phyloP scores from a whole-genome alignment of 2,888 invertebrate genomes.

The Hydrotaea cyrtoneurina region DNA sequence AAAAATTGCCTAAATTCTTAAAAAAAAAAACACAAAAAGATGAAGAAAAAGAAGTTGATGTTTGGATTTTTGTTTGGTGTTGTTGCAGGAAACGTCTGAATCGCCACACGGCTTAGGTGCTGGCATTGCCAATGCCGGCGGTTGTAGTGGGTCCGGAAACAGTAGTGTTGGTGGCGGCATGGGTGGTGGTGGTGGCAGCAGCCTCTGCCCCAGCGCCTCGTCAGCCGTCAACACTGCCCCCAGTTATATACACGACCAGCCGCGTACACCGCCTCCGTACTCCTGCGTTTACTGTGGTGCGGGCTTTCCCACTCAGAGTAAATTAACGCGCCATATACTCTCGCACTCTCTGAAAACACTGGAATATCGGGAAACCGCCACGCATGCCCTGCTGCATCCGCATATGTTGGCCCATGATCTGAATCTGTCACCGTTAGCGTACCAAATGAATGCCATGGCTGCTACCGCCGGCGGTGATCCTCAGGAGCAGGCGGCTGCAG shows the following conservation, averaged over 20 bases:
- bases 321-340: slow-evolving; percentile 93
- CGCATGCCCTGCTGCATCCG: slow-evolving; percentile 83
- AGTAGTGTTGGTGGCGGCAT: slow-evolving; percentile 71
- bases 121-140: slow-evolving; percentile 74
- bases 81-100: slow-evolving; percentile 90
- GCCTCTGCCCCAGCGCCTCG: slow-evolving; percentile 54
- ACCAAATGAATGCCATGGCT: slow-evolving; percentile 78
- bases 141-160: slow-evolving; percentile 73
- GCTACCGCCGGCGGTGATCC: slow-evolving; percentile 73
- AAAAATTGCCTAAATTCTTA: slow-evolving; percentile 64
- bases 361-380: slow-evolving; percentile 89
- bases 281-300: slow-evolving; percentile 95
- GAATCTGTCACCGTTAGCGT: slow-evolving; percentile 77
- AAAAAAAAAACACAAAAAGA: slow-evolving; percentile 66
- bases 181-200: slow-evolving; percentile 67
- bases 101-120: slow-evolving; percentile 86
- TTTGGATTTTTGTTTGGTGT: slow-evolving; percentile 89
- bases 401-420: slow-evolving; percentile 81
- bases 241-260: slow-evolving; percentile 72
- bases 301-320: slow-evolving; percentile 94
- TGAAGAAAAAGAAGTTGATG: slow-evolving; percentile 90
- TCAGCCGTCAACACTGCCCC: slow-evolving; percentile 64
- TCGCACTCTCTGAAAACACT: slow-evolving; percentile 93
- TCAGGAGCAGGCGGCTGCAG: slow-evolving; percentile 77
- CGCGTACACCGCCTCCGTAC: slow-evolving; percentile 82